These are phyloP conservation scores for Spialia ferax DNA, from an alignment of 2,888 invertebrate species.

Conservation along the genomic window DNA sequence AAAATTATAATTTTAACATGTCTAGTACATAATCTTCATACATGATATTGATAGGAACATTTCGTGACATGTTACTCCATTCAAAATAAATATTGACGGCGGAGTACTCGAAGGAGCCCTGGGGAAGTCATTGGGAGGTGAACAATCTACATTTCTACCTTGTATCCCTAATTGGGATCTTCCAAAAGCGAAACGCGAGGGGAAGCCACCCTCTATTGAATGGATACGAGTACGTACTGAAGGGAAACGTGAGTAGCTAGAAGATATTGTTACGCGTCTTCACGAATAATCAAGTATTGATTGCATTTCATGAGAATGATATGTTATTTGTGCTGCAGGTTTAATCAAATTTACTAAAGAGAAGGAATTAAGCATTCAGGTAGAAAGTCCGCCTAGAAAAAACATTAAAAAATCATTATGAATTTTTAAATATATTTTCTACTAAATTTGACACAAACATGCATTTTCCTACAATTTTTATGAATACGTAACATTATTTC, in stretches of 20 bases:
- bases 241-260: neutral
- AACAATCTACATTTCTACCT: conserved; percentile 12
- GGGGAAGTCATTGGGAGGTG: neutral
- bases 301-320: neutral
- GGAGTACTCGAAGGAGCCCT: neutral
- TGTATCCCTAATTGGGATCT: conserved; percentile 10
- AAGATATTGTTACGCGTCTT: conserved; percentile 1
- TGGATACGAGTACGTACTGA: neutral
- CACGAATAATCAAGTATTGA: conserved; percentile 2
- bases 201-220: conserved; percentile 9
- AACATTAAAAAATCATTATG: too few relatives aligned
- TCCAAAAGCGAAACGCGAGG: conserved; percentile 7
- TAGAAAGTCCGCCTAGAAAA: too few relatives aligned
- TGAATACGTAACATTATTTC: neutral
- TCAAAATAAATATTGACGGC: neutral
- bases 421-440: neutral
- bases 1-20: too few relatives aligned
- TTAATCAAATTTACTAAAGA: neutral
- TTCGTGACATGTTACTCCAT: neutral
- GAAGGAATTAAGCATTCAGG: neutral
- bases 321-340: neutral
- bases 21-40: too few relatives aligned
- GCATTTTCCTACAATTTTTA: neutral
- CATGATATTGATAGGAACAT: neutral
- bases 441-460: neutral